Conservation (phyloP, 2,888 invertebrate genomes). For the Hydrotaea cyrtoneurina region DNA sequence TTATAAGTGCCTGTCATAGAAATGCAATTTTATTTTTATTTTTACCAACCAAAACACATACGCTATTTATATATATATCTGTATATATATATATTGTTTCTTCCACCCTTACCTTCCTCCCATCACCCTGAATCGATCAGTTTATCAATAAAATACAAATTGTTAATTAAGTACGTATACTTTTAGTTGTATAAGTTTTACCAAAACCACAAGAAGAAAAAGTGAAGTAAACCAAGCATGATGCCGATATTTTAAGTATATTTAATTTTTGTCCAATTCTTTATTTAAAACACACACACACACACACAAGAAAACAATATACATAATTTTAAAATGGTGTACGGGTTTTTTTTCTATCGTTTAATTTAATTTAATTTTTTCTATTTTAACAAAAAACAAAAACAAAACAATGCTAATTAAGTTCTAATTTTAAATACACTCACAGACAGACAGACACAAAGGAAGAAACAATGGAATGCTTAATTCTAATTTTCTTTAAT, state of each 20-base stretch:
- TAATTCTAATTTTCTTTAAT: slow-evolving; percentile 44
- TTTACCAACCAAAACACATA: not conserved
- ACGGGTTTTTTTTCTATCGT: slow-evolving; percentile 62
- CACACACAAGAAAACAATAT: not conserved
- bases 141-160: slow-evolving; percentile 19
- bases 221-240: slow-evolving; percentile 29
- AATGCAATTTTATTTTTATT: slow-evolving; percentile 27
- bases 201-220: slow-evolving; percentile 32
- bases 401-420: slow-evolving; percentile 37
- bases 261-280: slow-evolving; percentile 17
- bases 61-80: not conserved
- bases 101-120: slow-evolving; percentile 26
- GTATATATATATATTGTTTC: slow-evolving; percentile 23
- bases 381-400: not conserved
- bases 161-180: slow-evolving; percentile 4
- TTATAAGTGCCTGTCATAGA: slow-evolving; percentile 6
- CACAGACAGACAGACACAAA: slow-evolving; percentile 10
- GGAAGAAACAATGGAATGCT: slow-evolving; percentile 4
- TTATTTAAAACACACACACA: slow-evolving; percentile 40
- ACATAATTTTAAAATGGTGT: slow-evolving; percentile 60
- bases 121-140: slow-evolving; percentile 35
- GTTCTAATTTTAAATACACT: slow-evolving; percentile 40
- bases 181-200: slow-evolving; percentile 51
- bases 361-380: slow-evolving; percentile 51
- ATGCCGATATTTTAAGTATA: not conserved